Conservation (phyloP, 2,888 invertebrate genomes). For the Papilio elwesi region DNA sequence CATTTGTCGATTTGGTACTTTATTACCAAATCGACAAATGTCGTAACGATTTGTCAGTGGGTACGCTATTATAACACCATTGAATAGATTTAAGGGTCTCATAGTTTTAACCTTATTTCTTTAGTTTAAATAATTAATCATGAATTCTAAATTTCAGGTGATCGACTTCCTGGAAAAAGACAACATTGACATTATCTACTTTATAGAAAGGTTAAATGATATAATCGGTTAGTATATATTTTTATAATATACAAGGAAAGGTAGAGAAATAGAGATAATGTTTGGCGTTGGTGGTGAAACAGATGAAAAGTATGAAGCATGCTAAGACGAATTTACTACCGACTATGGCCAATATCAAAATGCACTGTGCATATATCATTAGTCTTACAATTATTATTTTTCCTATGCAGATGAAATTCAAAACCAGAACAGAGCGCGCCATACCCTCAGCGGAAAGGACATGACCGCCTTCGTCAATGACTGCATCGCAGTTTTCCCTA, state of each 20-base stretch:
- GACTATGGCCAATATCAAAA: too few species aligned
- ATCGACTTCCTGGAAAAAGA: slow-evolving; percentile 70
- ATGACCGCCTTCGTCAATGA: slow-evolving; percentile 61
- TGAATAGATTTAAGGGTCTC: too few species aligned
- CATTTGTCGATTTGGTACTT: too few species aligned
- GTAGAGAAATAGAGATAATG: background rate
- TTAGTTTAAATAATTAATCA: background rate
- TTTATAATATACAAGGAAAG: background rate
- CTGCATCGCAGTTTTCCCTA: slow-evolving; percentile 57
- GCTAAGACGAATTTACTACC: too few species aligned
- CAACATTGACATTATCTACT: slow-evolving; percentile 70
- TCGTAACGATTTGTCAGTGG: too few species aligned
- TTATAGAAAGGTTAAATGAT: slow-evolving; percentile 63
- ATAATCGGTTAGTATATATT: slow-evolving; percentile 59
- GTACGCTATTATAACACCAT: too few species aligned
- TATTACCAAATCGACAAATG: too few species aligned
- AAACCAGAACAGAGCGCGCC: slow-evolving; percentile 46
- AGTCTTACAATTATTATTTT: background rate
- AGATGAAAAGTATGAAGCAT: background rate
- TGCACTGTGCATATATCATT: background rate
- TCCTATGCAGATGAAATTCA: slow-evolving; percentile 28
- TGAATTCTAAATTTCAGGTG: slow-evolving; percentile 55
- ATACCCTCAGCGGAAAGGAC: slow-evolving; percentile 55
- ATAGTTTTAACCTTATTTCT: too few species aligned
- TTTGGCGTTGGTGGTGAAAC: background rate